Base-by-base conservation (phyloP, 2,113 vertebrate species). In the Asarcornis scutulata region DNA sequence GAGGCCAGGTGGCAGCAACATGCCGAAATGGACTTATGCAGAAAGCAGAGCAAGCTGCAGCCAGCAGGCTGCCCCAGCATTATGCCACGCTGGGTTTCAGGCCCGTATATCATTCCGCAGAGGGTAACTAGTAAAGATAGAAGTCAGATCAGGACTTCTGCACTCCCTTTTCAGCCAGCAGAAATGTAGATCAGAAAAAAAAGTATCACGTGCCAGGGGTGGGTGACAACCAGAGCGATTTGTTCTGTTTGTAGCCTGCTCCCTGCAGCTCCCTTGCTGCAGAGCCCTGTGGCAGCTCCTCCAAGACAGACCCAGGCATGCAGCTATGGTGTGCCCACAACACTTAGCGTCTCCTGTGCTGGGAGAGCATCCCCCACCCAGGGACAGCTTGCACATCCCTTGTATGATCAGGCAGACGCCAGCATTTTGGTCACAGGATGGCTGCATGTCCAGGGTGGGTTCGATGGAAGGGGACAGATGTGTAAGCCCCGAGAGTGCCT, bases 121-220 rank as follows among this genome's bases (percentile, higher is more conserved):
- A 31, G 53, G 69, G 26, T 20, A 55, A 14, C 9, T 11, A 32
- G 13, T 36, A 77, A 73, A 68, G 83, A 83, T 22, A 72, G 29
- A 78, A 87, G 46, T 84, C 73, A 53, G 69, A 42, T 22, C 46
- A 81, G 48, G 80, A 76, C 52, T 88, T 63, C 27, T 38, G 56
- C 53, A 13, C 88, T 91, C 67, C 68, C 52, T 86, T 90, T 96
- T 83, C 72, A 83, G 79, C 53, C 42, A 68, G 56, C 86, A 95
- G 80, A 72, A 92, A 75, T 40, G 25, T 77, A 86, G 56, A 46
- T 86, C 53, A 77, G 38, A 15, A 73, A 77, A 78, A 44, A 34
- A 69, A 17, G 58, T 50, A 32, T 59, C 67, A n/a, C 36, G 46
- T 68, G 69, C 42, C 29, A 46, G 66, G 21, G 22, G 4, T 64